A percentile compares a stretch with the other conserved stretches of the same genome.
Conservation (phyloP, 2,888 invertebrate genomes). For the Nephrotoma guestfalica region DNA sequence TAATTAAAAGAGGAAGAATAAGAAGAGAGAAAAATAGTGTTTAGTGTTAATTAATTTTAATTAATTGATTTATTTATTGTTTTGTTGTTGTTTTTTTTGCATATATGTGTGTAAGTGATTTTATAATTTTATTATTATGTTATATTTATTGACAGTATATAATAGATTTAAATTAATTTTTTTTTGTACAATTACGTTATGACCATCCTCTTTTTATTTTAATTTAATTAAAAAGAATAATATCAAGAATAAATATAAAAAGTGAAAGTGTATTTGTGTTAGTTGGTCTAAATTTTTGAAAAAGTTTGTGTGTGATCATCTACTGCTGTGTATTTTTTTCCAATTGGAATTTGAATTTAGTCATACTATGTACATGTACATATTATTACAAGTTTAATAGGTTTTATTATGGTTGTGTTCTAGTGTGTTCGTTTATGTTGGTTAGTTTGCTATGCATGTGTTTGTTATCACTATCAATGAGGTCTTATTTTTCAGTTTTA, state of each 20-base stretch:
- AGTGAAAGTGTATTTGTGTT: not conserved
- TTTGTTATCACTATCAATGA: conserved; percentile 3
- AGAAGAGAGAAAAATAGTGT: not conserved
- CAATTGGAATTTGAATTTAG: not conserved
- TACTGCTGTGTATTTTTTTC: not conserved
- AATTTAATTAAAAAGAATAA: not conserved
- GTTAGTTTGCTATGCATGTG: not conserved
- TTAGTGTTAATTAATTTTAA: not conserved
- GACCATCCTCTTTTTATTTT: not conserved
- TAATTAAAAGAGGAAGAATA: not conserved
- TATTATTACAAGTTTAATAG: not conserved
- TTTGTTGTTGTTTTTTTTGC: conserved; percentile 3
- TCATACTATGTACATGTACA: not conserved
- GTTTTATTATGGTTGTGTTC: not conserved
- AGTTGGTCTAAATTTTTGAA: not conserved
- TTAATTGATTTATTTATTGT: not conserved
- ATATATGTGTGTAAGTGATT: conserved; percentile 4
- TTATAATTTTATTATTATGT: conserved; percentile 4
- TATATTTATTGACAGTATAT: not conserved
- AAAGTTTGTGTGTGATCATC: not conserved
- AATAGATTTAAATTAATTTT: conserved; percentile 1
- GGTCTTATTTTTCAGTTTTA: not conserved
- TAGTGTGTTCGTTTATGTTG: not conserved
- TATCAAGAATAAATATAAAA: not conserved
- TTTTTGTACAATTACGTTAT: not conserved